Evolutionary conservation across 2,888 invertebrate species (phyloP).

Genomic region (Odontomyia ornata): DNA sequence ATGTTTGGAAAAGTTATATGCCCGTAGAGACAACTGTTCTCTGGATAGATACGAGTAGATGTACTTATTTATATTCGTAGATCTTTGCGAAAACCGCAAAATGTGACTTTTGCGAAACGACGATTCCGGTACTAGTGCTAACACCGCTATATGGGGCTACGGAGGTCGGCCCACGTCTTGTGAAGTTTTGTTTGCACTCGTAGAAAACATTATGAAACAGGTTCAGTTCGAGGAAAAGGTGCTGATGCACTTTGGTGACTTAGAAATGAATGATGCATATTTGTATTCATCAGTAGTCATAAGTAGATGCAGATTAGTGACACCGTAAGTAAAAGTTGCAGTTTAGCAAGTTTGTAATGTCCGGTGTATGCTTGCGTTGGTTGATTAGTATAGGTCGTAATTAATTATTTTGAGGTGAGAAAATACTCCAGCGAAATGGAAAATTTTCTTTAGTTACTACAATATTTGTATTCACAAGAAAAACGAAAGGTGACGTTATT

Average conservation of each 20-base stretch:
- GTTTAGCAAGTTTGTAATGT: neutral
- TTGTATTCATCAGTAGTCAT: neutral
- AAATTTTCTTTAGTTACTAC: too few relatives aligned
- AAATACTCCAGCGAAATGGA: too few relatives aligned
- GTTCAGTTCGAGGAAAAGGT: conserved; percentile 38
- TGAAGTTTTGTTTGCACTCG: neutral
- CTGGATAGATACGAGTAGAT: too few relatives aligned
- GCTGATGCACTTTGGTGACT: conserved; percentile 38
- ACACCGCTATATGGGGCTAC: conserved; percentile 1
- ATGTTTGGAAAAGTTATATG: conserved; percentile 20
- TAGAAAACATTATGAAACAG: conserved; percentile 27
- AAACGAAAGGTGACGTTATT: too few relatives aligned
- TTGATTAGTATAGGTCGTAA: too few relatives aligned
- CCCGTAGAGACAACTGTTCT: neutral
- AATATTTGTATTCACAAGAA: too few relatives aligned
- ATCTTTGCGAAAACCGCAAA: conserved; percentile 26
- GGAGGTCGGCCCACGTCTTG: conserved; percentile 20
- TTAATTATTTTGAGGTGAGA: too few relatives aligned
- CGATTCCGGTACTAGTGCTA: conserved; percentile 20
- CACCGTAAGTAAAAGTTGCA: neutral
- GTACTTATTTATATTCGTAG: neutral
- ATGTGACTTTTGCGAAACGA: conserved; percentile 30
- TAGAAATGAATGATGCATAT: conserved; percentile 34
- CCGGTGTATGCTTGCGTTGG: neutral
- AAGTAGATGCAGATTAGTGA: neutral